Evolutionary conservation across 2,113 vertebrate species (phyloP).

Genomic region (Cygnus atratus): DNA sequence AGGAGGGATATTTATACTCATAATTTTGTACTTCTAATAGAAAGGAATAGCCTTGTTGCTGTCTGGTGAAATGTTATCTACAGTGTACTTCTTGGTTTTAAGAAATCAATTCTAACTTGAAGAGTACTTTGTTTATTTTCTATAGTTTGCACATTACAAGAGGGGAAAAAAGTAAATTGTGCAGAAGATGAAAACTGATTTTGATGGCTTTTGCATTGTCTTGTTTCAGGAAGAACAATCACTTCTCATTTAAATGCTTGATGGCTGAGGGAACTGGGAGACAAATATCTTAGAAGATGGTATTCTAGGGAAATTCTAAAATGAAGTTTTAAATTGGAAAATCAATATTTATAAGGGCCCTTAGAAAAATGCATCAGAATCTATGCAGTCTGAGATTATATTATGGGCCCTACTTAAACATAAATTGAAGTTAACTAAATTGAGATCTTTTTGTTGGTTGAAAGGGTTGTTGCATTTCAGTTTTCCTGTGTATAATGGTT

Average conservation of each 20-base stretch:
- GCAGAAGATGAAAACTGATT: neutral
- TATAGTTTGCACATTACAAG: neutral
- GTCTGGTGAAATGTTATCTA: neutral
- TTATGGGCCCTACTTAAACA: neutral
- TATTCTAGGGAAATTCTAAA: neutral
- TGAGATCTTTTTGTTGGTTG: accelerated
- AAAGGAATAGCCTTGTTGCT: neutral
- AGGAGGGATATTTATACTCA: neutral
- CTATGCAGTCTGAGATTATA: neutral
- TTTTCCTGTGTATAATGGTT: neutral
- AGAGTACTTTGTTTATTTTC: neutral
- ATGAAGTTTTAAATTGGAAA: neutral
- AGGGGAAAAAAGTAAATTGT: neutral
- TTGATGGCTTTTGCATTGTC: neutral
- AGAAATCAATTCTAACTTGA: neutral
- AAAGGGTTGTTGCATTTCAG: neutral
- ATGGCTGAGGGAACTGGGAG: neutral
- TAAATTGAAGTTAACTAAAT: neutral
- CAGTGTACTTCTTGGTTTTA: neutral
- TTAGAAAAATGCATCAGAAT: neutral
- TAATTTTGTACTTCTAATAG: neutral
- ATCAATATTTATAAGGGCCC: neutral
- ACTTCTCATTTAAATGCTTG: neutral
- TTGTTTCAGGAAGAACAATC: neutral
- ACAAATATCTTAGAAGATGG: neutral